These are phyloP conservation scores for Andrena haemorrhoa DNA, from an alignment of 2,888 invertebrate genomes.

Conservation along the genomic window DNA sequence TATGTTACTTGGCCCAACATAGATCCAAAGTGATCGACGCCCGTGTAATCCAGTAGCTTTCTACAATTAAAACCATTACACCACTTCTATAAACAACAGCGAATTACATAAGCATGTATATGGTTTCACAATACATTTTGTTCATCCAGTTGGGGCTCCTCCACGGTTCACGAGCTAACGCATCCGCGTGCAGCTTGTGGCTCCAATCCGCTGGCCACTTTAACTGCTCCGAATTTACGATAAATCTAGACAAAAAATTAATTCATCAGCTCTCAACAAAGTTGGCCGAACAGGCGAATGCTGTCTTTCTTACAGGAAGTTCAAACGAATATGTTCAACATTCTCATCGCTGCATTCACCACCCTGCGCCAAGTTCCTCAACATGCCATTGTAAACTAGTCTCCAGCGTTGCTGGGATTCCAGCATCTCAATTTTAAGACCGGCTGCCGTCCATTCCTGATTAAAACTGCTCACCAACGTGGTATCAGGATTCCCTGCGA, in stretches of 20 bases:
- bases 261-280: background rate
- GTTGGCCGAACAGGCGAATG: background rate
- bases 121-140: conserved; percentile 85
- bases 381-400: conserved; percentile 90
- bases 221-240: conserved; percentile 85
- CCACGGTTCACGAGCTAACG: conserved; percentile 87
- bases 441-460: conserved; percentile 87
- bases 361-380: conserved; percentile 85
- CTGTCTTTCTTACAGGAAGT: conserved; percentile 87
- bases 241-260: conserved; percentile 86
- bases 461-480: conserved; percentile 82
- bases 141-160: conserved; percentile 86
- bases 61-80: conserved; percentile 73
- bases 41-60: conserved; percentile 83
- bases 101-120: background rate
- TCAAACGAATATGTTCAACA: conserved; percentile 86
- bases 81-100: background rate
- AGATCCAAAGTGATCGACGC: conserved; percentile 89
- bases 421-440: conserved; percentile 88
- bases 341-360: conserved; percentile 46
- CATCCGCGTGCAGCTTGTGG: conserved; percentile 86
- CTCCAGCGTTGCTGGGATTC: conserved; percentile 88
- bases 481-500: conserved; percentile 87
- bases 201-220: conserved; percentile 87
- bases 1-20: conserved; percentile 87